Percentiles rank a stretch among this genome's conserved stretches.
Evolutionary conservation across 2,797 vertebrate genomes (phyloP).

Genomic region (Lateolabrax maculatus): DNA sequence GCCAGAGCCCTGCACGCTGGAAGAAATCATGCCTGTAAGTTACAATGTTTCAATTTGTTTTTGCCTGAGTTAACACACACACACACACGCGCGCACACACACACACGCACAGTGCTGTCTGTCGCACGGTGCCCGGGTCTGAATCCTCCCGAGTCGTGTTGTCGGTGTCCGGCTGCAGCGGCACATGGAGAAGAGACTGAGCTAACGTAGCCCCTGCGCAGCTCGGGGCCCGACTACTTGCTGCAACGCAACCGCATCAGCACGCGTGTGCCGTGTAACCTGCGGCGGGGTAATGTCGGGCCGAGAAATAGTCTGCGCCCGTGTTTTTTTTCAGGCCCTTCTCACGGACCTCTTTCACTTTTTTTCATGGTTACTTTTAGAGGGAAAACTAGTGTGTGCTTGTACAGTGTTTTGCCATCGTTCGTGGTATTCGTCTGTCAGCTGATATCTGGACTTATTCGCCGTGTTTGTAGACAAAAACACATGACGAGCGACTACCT

Average conservation of each 20-base stretch:
- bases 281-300: not conserved
- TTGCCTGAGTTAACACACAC: not conserved
- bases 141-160: not conserved
- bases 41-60: not conserved
- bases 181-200: conserved; percentile 44
- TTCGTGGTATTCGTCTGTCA: not conserved
- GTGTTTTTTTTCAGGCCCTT: not conserved
- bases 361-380: too few species aligned
- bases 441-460: not conserved
- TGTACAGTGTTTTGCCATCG: not conserved
- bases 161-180: not conserved
- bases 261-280: accelerated
- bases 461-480: not conserved
- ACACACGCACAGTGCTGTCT: too few species aligned
- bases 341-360: not conserved
- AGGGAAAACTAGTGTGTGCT: too few species aligned
- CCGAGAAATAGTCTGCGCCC: not conserved
- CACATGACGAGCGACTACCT: not conserved
- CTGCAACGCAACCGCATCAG: conserved; percentile 5
- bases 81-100: too few species aligned
- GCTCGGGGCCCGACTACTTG: conserved; percentile 49
- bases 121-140: not conserved
- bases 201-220: conserved; percentile 39
- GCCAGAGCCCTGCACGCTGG: conserved; percentile 24
- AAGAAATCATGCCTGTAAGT: conserved; percentile 86